Base-by-base conservation (phyloP, 35 echinoderm and acorn worm genomes). In the Ophioderma brevispina region DNA sequence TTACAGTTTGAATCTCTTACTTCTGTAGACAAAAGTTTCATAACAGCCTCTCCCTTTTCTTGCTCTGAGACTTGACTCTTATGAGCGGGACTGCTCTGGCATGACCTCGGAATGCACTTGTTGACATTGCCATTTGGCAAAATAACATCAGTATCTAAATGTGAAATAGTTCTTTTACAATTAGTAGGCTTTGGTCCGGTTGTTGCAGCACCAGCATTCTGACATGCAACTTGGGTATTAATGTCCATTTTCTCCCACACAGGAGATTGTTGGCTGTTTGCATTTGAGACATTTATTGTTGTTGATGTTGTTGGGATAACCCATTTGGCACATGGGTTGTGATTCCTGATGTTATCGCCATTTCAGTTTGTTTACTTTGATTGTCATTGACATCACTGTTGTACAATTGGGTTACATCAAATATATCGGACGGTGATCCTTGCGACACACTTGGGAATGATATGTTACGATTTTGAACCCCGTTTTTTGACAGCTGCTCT, bases 221-320 rank as follows among this genome's bases (percentile, higher is more conserved):
- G 88, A 75, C 55, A 46, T 8, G 41, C 41, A 46, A 46, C 41
- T 46, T 52, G 34, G 14, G 79, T 75, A 31, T 56, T 40, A 75
- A 70, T 64, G 59, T 81, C 79, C 88, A 84, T 91, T 39, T 75
- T 84, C 13, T 80, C 79, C 89, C 89, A 91, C 25, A 91, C 89
- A 77, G 85, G 85, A 42, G 70, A 78, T 34, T 70, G 6, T 2
- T 3, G 17, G n/a, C n/a, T n/a, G 28, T 70, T 70, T 3, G 59
- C 59, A 70, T 70, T 70, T 70, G 59, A 25, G 6, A 70, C 59
- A 70, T 70, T 70, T 18, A 70, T 13, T 18, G 59, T 70, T 18
- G 59, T 70, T 4, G 59, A 15, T 3, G 59, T 70, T 70, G 5
- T 25, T 25, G 59, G 59, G 23, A 70, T 70, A 25, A 70, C 28